A percentile compares a stretch with the other conserved stretches of the same genome.
These are phyloP conservation scores for Brachionus rubens DNA, from an alignment of 1,140 invertebrate species.

Conservation along the genomic window DNA sequence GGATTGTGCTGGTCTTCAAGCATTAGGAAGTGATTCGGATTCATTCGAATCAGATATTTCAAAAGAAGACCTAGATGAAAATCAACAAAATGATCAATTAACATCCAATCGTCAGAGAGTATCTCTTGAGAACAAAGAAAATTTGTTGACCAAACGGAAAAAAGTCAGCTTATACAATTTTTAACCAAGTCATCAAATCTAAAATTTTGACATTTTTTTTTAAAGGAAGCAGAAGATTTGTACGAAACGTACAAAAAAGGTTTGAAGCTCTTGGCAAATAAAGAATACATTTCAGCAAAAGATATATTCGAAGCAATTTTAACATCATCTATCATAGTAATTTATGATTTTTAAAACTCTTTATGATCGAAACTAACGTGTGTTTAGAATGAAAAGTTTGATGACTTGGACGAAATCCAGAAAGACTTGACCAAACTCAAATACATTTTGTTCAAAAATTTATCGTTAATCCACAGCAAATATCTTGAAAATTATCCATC, in stretches of 20 bases:
- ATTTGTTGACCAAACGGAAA: background rate
- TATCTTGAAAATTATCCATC: background rate
- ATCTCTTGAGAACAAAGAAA: background rate
- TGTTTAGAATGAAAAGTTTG: background rate
- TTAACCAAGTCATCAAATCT: no score
- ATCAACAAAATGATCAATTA: background rate
- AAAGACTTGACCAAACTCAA: background rate
- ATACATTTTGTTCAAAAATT: slow-evolving; percentile 30
- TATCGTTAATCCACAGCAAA: slow-evolving; percentile 14
- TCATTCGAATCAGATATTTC: background rate
- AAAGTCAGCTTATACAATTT: no score
- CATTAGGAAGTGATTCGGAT: slow-evolving; percentile 29
- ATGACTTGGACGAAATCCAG: background rate
- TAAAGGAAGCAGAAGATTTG: slow-evolving; percentile 31
- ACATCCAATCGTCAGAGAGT: background rate
- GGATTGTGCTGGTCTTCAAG: slow-evolving; percentile 16
- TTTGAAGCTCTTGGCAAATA: background rate
- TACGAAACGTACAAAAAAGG: slow-evolving; percentile 2
- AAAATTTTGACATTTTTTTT: background rate
- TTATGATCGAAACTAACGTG: no score
- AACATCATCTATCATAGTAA: background rate
- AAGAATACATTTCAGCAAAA: slow-evolving; percentile 1
- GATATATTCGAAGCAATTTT: background rate
- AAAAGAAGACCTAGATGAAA: background rate
- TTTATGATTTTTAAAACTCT: background rate